phyloP scores from a whole-genome alignment of 2,888 invertebrate genomes.

The Podabrus alpinus region DNA sequence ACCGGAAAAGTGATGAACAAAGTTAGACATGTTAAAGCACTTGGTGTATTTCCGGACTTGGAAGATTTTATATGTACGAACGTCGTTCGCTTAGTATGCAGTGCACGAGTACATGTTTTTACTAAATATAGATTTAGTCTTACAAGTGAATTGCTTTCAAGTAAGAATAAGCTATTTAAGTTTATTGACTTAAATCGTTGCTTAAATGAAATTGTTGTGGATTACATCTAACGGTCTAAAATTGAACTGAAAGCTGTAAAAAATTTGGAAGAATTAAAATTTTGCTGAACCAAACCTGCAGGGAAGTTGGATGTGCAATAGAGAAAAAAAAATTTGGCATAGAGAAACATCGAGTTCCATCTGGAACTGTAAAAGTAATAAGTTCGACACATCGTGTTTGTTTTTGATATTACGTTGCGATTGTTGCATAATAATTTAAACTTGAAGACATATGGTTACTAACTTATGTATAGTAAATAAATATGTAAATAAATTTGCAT shows the following conservation, averaged over 20 bases:
- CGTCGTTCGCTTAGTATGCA: neutral
- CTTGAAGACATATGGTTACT: neutral
- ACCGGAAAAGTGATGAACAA: neutral
- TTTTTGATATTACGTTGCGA: neutral
- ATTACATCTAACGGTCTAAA: neutral
- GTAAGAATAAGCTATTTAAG: neutral
- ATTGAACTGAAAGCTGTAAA: neutral
- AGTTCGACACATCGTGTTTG: neutral
- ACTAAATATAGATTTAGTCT: constrained; percentile 2
- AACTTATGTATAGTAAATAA: neutral
- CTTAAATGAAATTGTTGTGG: neutral
- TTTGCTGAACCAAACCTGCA: neutral
- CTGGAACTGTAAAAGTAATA: neutral
- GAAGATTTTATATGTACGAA: neutral
- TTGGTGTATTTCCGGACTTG: neutral
- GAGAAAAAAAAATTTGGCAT: neutral
- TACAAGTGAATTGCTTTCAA: neutral
- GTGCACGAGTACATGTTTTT: neutral
- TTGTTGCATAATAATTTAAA: neutral
- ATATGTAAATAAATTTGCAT: neutral
- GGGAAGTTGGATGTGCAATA: neutral
- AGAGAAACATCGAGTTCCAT: neutral
- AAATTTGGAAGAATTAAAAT: neutral
- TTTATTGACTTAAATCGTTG: neutral
- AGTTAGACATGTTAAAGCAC: neutral